Base-by-base conservation (phyloP, 2,113 vertebrate species). In the Lepidothrix coronata region DNA sequence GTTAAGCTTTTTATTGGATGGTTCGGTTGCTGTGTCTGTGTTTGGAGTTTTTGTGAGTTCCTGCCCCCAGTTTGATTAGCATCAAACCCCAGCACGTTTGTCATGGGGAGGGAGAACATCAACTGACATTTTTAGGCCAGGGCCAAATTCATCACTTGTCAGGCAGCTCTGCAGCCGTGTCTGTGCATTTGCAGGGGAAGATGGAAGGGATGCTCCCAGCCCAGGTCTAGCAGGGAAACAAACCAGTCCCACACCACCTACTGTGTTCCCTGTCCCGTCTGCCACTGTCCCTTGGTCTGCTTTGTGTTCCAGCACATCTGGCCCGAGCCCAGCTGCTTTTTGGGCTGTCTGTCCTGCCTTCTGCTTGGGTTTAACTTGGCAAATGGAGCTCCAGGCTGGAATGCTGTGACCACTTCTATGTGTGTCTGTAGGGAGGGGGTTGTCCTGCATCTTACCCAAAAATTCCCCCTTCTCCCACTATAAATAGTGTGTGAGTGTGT, bases 71-170 rank as follows among this genome's bases (percentile, higher is more conserved):
- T 85, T 76, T 58, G 44, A 73, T 93, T 18, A 57, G 8, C 67
- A 80, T 61, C 82, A 83, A 70, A 33, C 16, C 67, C 58, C 89
- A 71, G 68, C 79, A 55, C 0, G 10, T 87, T 82, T 86, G 88
- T 94, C 85, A 52, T 0, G 11, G 55, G 58, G 25, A 80, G 81
- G 88, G 35, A 91, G 85, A 94, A 91, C 52, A 52, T 55, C 57
- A 67, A 8, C 13, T 71, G 89, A 93, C 61, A 1, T 85, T 96
- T 95, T 87, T 3, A 91, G 96, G 96, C 91, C 95, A 94, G 92
- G 91, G 72, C 85, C 82, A 73, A 85, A 72, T 12, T 5, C 72
- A 46, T 80, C 82, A 33, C 75, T 91, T 61, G 68, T 66, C 79
- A 86, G 85, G 79, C 79, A 80, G 79, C 82, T 77, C 87, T 5